Conservation (phyloP, 1,140 invertebrate genomes). For the Hormaphis cornu region DNA sequence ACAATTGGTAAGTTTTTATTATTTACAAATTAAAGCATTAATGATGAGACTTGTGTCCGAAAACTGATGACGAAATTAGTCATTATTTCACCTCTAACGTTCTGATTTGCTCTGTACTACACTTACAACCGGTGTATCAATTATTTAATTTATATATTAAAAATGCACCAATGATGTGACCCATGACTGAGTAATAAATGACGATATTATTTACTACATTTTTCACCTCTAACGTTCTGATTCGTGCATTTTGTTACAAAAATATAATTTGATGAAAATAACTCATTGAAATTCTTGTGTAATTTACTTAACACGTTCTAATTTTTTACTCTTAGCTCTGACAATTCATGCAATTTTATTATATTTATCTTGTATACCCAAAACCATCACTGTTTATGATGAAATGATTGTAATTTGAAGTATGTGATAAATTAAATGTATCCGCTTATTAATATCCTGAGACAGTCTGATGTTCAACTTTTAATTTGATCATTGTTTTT, state of each 20-base stretch:
- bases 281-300: too few relatives aligned
- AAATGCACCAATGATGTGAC: not conserved
- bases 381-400: constrained; percentile 29
- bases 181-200: not conserved
- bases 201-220: not conserved
- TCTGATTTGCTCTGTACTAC: constrained; percentile 34
- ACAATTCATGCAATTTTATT: too few relatives aligned
- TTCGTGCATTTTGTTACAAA: not conserved
- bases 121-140: not conserved
- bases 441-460: constrained; percentile 30
- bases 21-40: not conserved
- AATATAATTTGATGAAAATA: too few relatives aligned
- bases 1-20: not conserved
- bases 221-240: constrained; percentile 27
- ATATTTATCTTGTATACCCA: too few relatives aligned
- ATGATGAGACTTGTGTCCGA: constrained; percentile 27
- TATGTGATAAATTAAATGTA: not conserved
- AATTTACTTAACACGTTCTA: too few relatives aligned
- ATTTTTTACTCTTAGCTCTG: too few relatives aligned
- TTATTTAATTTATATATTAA: not conserved
- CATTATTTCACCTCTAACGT: constrained; percentile 41
- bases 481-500: not conserved
- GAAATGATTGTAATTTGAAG: constrained; percentile 1
- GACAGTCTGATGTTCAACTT: not conserved
- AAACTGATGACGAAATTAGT: constrained; percentile 34